phyloP scores from a whole-genome alignment of 2,797 vertebrate genomes.

The Smutsia gigantea region DNA sequence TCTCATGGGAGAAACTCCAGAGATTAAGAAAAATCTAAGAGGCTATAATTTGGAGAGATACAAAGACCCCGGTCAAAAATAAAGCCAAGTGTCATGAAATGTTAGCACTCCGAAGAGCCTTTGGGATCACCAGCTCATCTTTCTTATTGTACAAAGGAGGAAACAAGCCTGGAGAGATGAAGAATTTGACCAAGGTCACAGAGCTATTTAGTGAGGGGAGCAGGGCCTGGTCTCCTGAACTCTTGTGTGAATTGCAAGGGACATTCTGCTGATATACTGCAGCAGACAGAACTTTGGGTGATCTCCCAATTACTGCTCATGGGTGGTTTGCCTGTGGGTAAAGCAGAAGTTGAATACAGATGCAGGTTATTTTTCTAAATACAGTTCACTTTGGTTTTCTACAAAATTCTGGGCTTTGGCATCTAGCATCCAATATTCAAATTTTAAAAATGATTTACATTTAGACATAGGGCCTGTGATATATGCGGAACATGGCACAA shows the following conservation, averaged over 20 bases:
- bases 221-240: not conserved
- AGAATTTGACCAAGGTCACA: not conserved
- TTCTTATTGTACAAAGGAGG: not conserved
- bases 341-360: not conserved
- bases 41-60: constrained; percentile 7
- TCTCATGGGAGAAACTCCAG: not conserved
- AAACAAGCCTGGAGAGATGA: not conserved
- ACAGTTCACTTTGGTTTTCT: not conserved
- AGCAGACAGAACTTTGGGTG: not conserved
- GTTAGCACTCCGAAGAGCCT: not conserved
- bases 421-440: not conserved
- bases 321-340: not conserved
- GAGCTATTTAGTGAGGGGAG: not conserved
- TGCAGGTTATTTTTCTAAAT: not conserved
- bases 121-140: not conserved
- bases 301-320: not conserved
- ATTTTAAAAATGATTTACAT: not conserved
- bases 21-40: not conserved
- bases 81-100: constrained; percentile 34
- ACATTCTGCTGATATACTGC: not conserved
- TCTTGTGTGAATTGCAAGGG: not conserved
- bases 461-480: not conserved
- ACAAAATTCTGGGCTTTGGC: not conserved
- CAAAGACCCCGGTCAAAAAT: constrained; percentile 16
- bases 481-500: not conserved